These are phyloP conservation scores for Prunella himalayana DNA, from an alignment of 2,113 vertebrate species.

Conservation along the genomic window DNA sequence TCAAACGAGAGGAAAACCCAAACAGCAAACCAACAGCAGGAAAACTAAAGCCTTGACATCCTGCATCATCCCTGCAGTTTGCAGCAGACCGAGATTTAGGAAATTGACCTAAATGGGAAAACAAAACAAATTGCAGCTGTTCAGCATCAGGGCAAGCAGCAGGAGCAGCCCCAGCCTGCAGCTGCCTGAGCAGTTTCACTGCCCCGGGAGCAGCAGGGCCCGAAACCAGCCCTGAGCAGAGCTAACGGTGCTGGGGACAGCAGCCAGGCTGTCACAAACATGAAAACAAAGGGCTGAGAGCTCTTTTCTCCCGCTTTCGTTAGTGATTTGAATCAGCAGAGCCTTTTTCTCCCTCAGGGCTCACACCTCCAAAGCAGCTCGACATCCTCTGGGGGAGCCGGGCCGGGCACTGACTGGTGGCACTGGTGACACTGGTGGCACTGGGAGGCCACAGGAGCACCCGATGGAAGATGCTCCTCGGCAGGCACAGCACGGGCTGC, in stretches of 20 bases:
- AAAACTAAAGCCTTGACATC: not conserved
- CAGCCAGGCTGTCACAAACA: not conserved
- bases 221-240: not conserved
- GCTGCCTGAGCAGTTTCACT: not conserved
- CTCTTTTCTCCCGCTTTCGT: constrained; percentile 40
- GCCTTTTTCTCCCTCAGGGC: constrained; percentile 7
- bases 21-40: not conserved
- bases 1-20: not conserved
- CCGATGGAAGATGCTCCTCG: not conserved
- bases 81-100: not conserved
- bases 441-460: not conserved
- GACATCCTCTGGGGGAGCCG: not conserved
- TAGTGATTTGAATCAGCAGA: constrained; percentile 20
- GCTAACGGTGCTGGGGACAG: not conserved
- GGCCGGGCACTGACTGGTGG: not conserved
- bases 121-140: not conserved
- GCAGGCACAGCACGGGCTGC: not conserved
- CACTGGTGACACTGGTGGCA: not conserved
- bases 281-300: constrained; percentile 19
- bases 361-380: not conserved
- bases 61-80: not conserved
- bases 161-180: not conserved
- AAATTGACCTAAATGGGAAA: not conserved
- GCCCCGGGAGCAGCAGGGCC: not conserved
- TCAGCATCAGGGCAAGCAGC: not conserved